Percentiles rank a stretch among this genome's conserved stretches.
These are phyloP conservation scores for Potamarius usumacintae DNA, from an alignment of 2,113 vertebrate genomes.

Conservation along the genomic window DNA sequence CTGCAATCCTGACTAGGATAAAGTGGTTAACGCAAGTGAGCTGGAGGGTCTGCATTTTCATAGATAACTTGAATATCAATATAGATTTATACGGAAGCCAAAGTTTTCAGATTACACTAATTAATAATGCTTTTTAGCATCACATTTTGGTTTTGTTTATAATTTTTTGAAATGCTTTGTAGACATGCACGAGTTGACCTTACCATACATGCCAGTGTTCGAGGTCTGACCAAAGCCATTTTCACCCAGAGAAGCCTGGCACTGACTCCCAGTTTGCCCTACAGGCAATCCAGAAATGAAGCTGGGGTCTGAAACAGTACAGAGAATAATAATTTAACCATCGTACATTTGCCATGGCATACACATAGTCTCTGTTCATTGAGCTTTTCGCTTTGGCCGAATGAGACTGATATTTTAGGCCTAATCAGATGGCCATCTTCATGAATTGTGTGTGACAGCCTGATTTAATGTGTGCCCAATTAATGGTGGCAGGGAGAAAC, in stretches of 20 bases:
- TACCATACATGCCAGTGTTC: conserved; percentile 70
- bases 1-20: neutral
- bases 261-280: conserved; percentile 42
- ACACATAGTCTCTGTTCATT: neutral
- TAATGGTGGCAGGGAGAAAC: conserved; percentile 15
- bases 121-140: neutral
- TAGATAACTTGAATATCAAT: neutral
- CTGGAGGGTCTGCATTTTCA: neutral
- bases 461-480: conserved; percentile 13
- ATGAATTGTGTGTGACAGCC: conserved; percentile 3
- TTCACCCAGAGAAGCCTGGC: conserved; percentile 60
- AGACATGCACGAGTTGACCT: conserved; percentile 39
- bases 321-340: neutral
- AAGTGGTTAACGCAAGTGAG: neutral
- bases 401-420: conserved; percentile 15
- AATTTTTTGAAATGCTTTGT: neutral
- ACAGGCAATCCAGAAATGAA: conserved; percentile 39
- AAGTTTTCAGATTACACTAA: neutral
- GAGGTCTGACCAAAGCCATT: conserved; percentile 50
- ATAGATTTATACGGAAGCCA: neutral
- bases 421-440: neutral
- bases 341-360: neutral
- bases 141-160: neutral
- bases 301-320: conserved; percentile 14
- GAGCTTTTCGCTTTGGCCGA: neutral